Percentiles rank a stretch among this genome's conserved stretches.
phyloP scores from a whole-genome alignment of 2,888 invertebrate genomes.

The Limenitis arthemis region DNA sequence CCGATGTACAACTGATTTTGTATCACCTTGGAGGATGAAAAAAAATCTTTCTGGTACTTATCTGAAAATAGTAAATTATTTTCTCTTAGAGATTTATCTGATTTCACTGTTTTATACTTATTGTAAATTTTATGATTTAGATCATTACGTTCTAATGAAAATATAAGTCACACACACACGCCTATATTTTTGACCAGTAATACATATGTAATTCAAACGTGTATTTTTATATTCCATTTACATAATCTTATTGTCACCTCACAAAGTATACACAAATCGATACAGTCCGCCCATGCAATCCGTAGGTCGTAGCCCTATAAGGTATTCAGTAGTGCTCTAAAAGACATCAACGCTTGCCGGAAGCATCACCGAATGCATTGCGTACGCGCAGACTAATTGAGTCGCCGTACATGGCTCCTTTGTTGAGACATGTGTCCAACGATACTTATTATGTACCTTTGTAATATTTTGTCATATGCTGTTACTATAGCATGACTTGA shows the following conservation, averaged over 20 bases:
- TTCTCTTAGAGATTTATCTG: no score
- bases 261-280: constrained; percentile 10
- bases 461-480: constrained; percentile 8
- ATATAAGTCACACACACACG: no score
- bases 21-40: no score
- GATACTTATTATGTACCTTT: constrained; percentile 26
- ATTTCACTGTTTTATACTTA: no score
- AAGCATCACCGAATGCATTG: constrained; percentile 29
- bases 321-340: constrained; percentile 30
- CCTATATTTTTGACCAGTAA: no score
- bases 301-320: constrained; percentile 25
- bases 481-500: constrained; percentile 4
- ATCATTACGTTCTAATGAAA: no score
- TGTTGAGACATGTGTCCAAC: constrained; percentile 33
- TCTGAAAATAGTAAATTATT: no score
- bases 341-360: constrained; percentile 43
- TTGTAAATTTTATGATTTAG: no score
- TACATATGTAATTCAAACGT: no score
- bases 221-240: neutral
- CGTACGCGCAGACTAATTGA: constrained; percentile 34
- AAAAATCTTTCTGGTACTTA: no score
- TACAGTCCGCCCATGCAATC: constrained; percentile 17
- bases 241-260: neutral
- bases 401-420: constrained; percentile 29
- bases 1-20: no score